Base-by-base conservation (phyloP, 2,797 vertebrate genomes). In the Galago senegalensis region DNA sequence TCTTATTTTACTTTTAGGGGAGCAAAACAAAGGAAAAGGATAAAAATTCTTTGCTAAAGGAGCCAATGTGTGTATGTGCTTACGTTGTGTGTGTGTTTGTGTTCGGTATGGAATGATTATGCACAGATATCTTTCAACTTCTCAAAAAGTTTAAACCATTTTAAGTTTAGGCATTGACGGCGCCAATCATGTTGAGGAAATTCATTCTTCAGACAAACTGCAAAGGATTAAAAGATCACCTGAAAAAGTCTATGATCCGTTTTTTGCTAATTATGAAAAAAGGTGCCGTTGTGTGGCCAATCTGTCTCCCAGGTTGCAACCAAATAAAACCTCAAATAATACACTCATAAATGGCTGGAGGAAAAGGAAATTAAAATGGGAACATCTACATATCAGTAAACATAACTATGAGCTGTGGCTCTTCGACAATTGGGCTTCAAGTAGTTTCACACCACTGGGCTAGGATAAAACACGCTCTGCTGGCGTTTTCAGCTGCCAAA, bases 401-500 rank as follows among this genome's bases (percentile, higher is more conserved):
- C 18, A 84, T 56, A 97, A 96, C 96, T 75, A 88, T 83, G 81
- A 85, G 79, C 58, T 96, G 70, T 34, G 88, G 91, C 81, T 93
- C 58, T 53, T 97, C 83, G 90, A 93, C 77, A 97, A 87, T 21
- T 95, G 69, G 18, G 76, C 95, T 98, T 98, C 92, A 91, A 97
- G 92, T 94, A 96, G 97, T 97, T 98, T 98, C 97, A 97, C 97
- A 97, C 94, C 97, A 94, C 93, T 98, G 95, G 97, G 91, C 88
- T 97, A 87, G 97, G 96, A 96, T 85, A 96, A 97, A 98, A 98
- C 96, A 98, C 77, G 87, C 25, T 95, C 96, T 56, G 89, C 63
- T 98, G 98, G 98, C 97, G 97, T 97, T 98, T 98, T 94, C 93
- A 96, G 94, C 96, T 98, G 98, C 99, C 99, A 99, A 98, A 98